A percentile compares a stretch with the other conserved stretches of the same genome.
Evolutionary conservation across 2,888 invertebrate genomes (phyloP).

Genomic region (Hedychridium roseum): DNA sequence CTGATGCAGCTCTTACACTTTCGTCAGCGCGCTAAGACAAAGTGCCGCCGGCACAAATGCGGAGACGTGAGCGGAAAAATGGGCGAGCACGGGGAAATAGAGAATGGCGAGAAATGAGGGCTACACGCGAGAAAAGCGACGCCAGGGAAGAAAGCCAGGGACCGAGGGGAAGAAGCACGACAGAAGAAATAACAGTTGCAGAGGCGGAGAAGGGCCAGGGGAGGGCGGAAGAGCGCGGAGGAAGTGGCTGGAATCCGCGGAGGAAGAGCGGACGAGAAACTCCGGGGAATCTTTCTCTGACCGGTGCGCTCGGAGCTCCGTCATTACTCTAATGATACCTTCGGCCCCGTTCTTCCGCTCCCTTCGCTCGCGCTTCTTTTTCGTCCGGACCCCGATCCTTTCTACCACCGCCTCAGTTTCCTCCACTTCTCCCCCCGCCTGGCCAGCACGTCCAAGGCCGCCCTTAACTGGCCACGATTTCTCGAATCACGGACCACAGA

Average conservation of each 20-base stretch:
- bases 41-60: no score
- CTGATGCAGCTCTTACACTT: no score
- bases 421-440: no score
- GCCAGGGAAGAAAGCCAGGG: no score
- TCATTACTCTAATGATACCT: conserved; percentile 60
- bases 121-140: no score
- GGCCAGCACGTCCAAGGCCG: no score
- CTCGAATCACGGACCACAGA: neutral
- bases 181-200: neutral
- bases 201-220: neutral
- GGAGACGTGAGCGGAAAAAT: no score
- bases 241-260: neutral
- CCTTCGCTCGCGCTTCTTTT: conserved; percentile 20
- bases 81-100: no score
- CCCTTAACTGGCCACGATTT: conserved; percentile 13
- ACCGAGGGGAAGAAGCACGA: no score
- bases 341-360: conserved; percentile 19
- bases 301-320: conserved; percentile 44
- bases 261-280: conserved; percentile 14
- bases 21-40: no score
- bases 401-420: conserved; percentile 1
- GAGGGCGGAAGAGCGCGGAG: neutral
- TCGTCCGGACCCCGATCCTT: conserved; percentile 14
- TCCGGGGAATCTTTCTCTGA: conserved; percentile 38
- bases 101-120: no score